Conservation (phyloP, 2,113 vertebrate genomes). For the Callopanchax toddi region DNA sequence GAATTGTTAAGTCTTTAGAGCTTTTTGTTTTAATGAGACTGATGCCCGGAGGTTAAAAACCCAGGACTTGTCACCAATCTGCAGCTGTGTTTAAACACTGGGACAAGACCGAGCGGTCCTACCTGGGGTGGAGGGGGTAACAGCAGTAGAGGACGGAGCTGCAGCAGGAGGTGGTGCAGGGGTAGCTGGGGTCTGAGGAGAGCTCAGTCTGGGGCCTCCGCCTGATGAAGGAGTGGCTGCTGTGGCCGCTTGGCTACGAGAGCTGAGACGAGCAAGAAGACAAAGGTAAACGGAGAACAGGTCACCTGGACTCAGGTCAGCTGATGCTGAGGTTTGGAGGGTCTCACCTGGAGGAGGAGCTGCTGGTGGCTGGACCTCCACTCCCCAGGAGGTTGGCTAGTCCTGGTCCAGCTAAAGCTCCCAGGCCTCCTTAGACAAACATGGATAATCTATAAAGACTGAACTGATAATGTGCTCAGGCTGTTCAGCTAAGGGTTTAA, state of each 20-base stretch:
- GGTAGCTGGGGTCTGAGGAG: constrained; percentile 69
- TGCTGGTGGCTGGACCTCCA: constrained; percentile 89
- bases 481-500: not conserved
- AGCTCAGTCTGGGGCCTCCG: constrained; percentile 60
- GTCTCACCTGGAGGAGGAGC: constrained; percentile 90
- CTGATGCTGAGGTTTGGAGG: not conserved
- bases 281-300: not conserved
- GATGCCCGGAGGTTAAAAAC: too few species aligned
- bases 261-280: constrained; percentile 25
- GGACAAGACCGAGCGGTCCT: too few species aligned
- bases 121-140: constrained; percentile 73
- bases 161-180: constrained; percentile 71
- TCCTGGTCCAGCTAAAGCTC: constrained; percentile 92
- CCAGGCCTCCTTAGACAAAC: constrained; percentile 84
- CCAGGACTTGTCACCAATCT: too few species aligned
- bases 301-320: not conserved
- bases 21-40: too few species aligned
- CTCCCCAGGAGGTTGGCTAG: constrained; percentile 94
- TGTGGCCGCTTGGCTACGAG: constrained; percentile 76
- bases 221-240: constrained; percentile 72
- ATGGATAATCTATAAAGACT: not conserved
- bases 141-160: constrained; percentile 50
- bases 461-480: not conserved
- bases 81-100: too few species aligned
- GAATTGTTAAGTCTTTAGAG: too few species aligned